These are phyloP conservation scores for Hemibates koningsi DNA, from an alignment of 2,113 vertebrate genomes.

Conservation along the genomic window DNA sequence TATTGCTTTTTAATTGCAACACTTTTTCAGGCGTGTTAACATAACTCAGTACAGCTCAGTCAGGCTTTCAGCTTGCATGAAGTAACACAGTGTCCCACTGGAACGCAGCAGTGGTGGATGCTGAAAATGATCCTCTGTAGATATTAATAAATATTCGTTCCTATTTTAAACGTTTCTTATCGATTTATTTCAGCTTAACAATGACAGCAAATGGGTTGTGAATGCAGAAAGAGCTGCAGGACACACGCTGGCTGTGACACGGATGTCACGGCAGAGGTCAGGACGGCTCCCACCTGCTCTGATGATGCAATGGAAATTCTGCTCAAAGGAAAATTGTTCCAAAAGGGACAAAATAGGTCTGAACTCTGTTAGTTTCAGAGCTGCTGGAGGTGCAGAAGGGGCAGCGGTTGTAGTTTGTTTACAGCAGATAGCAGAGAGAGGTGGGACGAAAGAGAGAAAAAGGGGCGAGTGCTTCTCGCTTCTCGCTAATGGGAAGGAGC, in stretches of 20 bases:
- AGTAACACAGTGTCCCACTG: not conserved
- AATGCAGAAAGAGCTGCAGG: not conserved
- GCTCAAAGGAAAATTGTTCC: not conserved
- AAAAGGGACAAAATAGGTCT: not conserved
- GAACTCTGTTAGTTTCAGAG: not conserved
- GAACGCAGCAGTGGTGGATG: not conserved
- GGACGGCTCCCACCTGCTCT: not conserved
- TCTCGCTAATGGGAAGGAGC: not conserved
- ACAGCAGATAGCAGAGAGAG: not conserved
- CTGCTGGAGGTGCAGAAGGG: not conserved
- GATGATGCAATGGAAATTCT: not conserved
- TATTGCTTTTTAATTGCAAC: not conserved
- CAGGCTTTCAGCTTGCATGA: not conserved
- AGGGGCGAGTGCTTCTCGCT: not conserved
- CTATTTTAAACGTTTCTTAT: not conserved
- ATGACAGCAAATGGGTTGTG: not conserved
- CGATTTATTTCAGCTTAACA: not conserved
- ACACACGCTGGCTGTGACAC: not conserved
- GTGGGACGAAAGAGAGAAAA: not conserved
- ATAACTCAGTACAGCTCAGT: not conserved
- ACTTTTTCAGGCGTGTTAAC: not conserved
- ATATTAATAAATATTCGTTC: not conserved
- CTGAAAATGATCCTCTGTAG: fast-evolving
- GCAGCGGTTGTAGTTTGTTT: not conserved
- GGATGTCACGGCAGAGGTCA: not conserved